Evolutionary conservation across 2,888 invertebrate species (phyloP).

Genomic region (Polylopha cassiicola): DNA sequence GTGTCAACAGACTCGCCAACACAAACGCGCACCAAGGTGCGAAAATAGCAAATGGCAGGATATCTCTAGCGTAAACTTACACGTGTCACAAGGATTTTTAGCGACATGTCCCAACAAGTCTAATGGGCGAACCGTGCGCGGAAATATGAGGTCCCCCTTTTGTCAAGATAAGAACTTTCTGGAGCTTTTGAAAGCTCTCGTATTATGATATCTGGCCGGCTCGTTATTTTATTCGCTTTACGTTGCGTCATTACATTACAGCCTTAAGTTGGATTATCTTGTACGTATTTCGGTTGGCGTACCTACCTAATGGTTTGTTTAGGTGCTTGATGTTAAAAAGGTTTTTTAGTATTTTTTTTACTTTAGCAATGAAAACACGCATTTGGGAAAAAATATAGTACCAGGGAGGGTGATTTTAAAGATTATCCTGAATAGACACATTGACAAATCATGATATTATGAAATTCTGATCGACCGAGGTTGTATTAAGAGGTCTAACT

Average conservation of each 20-base stretch:
- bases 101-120: constrained; percentile 25
- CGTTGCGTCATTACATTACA: constrained; percentile 16
- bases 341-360: too few relatives aligned
- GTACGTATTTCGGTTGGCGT: constrained; percentile 1
- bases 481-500: too few relatives aligned
- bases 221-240: constrained; percentile 12
- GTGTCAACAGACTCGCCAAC: constrained; percentile 11
- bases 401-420: too few relatives aligned
- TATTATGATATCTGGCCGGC: constrained; percentile 15
- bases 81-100: constrained; percentile 36
- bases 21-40: constrained; percentile 29
- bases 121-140: constrained; percentile 30
- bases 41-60: constrained; percentile 37
- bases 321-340: too few relatives aligned
- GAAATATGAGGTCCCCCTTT: constrained; percentile 28
- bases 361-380: too few relatives aligned
- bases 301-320: too few relatives aligned
- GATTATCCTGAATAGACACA: too few relatives aligned
- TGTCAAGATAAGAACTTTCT: constrained; percentile 30
- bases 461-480: too few relatives aligned
- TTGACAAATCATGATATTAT: too few relatives aligned
- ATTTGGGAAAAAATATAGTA: too few relatives aligned
- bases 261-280: constrained; percentile 14
- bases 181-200: constrained; percentile 14
- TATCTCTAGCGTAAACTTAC: constrained; percentile 31